A percentile compares a stretch with the other conserved stretches of the same genome.
Evolutionary conservation across 2,797 vertebrate genomes (phyloP).

Genomic region (Hirundo rustica): DNA sequence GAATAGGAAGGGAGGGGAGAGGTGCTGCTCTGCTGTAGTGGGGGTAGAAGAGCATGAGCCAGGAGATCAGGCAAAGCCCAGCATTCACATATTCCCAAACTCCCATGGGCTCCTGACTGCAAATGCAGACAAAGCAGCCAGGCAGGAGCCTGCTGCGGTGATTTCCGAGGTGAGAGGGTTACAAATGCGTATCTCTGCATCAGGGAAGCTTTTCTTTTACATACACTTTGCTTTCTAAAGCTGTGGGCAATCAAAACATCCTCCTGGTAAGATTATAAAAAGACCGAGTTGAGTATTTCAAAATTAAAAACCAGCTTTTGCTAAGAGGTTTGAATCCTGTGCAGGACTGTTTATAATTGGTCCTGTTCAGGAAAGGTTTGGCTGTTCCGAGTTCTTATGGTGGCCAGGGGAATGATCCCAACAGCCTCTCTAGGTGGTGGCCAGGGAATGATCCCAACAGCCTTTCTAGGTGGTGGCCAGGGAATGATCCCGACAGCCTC

Average conservation of each 20-base stretch:
- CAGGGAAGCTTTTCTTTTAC: not conserved
- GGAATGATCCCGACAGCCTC: not conserved
- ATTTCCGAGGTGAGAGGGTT: not conserved
- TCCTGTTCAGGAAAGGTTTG: not conserved
- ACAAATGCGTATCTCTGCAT: not conserved
- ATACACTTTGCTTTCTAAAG: not conserved
- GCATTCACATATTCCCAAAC: fast-evolving
- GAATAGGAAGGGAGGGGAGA: not conserved
- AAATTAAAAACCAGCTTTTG: not conserved
- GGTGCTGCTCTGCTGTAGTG: not conserved
- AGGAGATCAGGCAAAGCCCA: not conserved
- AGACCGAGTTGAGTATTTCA: not conserved
- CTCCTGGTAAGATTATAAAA: not conserved
- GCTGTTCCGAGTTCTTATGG: not conserved
- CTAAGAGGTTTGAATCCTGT: not conserved
- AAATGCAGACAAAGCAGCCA: not conserved
- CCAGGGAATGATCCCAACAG: not conserved
- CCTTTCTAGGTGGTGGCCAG: not conserved
- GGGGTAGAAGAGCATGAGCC: not conserved
- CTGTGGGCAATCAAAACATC: not conserved
- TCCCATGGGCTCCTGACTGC: not conserved
- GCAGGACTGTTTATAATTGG: not conserved
- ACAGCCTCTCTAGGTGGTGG: not conserved
- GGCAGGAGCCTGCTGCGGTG: not conserved
- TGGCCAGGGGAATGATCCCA: not conserved